Base-by-base conservation (phyloP, 2,797 vertebrate species). In the Buceros bicornis region DNA sequence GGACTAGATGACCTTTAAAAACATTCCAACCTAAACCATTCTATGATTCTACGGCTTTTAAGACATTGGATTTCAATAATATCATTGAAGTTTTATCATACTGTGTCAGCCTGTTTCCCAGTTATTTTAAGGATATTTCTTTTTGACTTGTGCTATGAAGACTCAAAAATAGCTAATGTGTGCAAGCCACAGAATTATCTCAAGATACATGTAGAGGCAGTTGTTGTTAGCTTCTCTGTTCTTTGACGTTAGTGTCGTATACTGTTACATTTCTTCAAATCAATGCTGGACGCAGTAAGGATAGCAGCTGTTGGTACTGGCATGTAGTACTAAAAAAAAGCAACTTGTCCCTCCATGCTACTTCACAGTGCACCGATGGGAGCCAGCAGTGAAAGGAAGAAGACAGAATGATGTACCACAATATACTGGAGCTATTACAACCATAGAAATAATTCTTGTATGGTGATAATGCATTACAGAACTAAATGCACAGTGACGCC, bases 121-220 rank as follows among this genome's bases (percentile, higher is more conserved):
- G 10, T 56, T 86, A 14, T 10, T 95, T 90, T 73, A 51, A 25
- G 50, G 37, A 19, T 86, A 13, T 56, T 83, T 81, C 13, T 56
- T 66, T 74, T 85, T 78, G 25, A 16, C 7, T 60, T 93, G 15
- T 60, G 13, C 28, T 83, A 0, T 31, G 26, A 76, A 33, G 29
- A 40, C 33, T 74, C 64, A 28, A 73, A 9, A 91, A 60, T 54
- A 33, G 33, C 33, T 33, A 33, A 33, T 33, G 33, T 33, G 33
- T 33, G 33, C 33, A 33, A 33, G 33, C 33, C 33, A 33, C 33
- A 33, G 33, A 33, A 33, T 33, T 33, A 33, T 33, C 33, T 33
- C 60, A 64, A 42, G 54, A 37, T 37, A 19, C 0, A 0, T 8
- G 22, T 18, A 65, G 3, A 2, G 33, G 50, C 48, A 77, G 35